These are phyloP conservation scores for Lepus americanus DNA, from an alignment of 2,113 vertebrate genomes.

Conservation along the genomic window DNA sequence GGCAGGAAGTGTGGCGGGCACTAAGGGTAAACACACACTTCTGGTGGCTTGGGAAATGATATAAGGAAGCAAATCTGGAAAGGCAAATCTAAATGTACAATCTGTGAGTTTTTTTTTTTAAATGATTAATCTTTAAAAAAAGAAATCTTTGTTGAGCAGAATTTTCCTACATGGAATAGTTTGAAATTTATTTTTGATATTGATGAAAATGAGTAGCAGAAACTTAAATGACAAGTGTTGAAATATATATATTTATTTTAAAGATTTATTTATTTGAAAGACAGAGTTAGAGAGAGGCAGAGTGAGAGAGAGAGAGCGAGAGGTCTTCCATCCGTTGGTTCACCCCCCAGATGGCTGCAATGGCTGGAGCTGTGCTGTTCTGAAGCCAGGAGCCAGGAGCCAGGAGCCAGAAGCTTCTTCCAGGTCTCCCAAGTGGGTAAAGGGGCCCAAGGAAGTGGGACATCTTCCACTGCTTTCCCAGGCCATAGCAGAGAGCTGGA, in stretches of 20 bases:
- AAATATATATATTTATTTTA: not conserved
- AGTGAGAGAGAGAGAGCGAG: too few relatives aligned
- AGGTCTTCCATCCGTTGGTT: too few relatives aligned
- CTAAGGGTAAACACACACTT: not conserved
- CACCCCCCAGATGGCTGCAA: too few relatives aligned
- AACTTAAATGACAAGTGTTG: not conserved
- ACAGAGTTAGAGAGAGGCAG: too few relatives aligned
- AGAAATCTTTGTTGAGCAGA: constrained; percentile 24
- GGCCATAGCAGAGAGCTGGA: too few relatives aligned
- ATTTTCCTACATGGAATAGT: not conserved
- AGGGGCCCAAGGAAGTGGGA: too few relatives aligned
- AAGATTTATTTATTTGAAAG: too few relatives aligned
- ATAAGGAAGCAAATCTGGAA: constrained; percentile 22
- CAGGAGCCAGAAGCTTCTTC: too few relatives aligned
- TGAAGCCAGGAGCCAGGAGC: too few relatives aligned
- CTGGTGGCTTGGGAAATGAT: not conserved
- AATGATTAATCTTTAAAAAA: not conserved
- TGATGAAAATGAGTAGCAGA: constrained; percentile 20
- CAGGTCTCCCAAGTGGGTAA: too few relatives aligned
- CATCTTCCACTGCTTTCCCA: too few relatives aligned
- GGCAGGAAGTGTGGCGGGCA: not conserved
- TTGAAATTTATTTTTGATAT: constrained; percentile 8
- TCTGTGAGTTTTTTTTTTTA: not conserved
- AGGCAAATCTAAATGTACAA: constrained; percentile 24
- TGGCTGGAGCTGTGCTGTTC: too few relatives aligned